Conservation (phyloP, 64 coral and sea anemone genomes). For the Montipora foliosa region DNA sequence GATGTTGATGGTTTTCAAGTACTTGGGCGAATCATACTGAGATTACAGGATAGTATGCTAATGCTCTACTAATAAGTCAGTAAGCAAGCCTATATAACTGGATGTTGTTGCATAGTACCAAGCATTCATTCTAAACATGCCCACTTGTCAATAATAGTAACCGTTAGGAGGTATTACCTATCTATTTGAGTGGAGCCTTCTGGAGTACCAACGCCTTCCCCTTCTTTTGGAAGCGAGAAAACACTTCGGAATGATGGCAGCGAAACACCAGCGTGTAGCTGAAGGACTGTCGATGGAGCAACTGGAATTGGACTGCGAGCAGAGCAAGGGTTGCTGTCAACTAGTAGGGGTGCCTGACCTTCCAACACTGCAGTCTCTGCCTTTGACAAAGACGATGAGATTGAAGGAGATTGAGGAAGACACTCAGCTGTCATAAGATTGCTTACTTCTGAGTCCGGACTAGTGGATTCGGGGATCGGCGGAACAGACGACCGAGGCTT, state of each 20-base stretch:
- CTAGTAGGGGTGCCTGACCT: constrained; percentile 67
- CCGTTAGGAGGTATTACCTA: neutral
- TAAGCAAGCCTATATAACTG: too few species aligned
- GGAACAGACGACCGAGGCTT: constrained; percentile 10
- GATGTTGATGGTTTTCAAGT: too few species aligned
- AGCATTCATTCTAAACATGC: neutral
- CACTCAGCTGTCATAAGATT: constrained; percentile 61
- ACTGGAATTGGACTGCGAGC: constrained; percentile 83
- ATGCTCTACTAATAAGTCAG: too few species aligned
- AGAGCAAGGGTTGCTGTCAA: constrained; percentile 92
- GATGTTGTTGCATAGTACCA: too few species aligned
- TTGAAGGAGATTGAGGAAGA: constrained; percentile 81
- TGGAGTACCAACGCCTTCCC: neutral
- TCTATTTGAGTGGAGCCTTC: neutral
- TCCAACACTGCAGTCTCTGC: constrained; percentile 34
- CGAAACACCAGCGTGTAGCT: constrained; percentile 35
- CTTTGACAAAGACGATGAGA: constrained; percentile 71
- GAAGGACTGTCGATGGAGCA: constrained; percentile 47
- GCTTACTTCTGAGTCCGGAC: constrained; percentile 68
- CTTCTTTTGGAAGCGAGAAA: constrained; percentile 83
- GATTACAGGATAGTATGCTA: too few species aligned
- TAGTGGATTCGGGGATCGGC: neutral
- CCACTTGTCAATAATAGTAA: neutral
- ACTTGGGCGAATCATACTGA: too few species aligned
- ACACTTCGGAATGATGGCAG: constrained; percentile 84